Percentiles rank a stretch among this genome's conserved stretches.
phyloP scores from a whole-genome alignment of 2,113 vertebrate genomes.

The Takifugu flavidus region DNA sequence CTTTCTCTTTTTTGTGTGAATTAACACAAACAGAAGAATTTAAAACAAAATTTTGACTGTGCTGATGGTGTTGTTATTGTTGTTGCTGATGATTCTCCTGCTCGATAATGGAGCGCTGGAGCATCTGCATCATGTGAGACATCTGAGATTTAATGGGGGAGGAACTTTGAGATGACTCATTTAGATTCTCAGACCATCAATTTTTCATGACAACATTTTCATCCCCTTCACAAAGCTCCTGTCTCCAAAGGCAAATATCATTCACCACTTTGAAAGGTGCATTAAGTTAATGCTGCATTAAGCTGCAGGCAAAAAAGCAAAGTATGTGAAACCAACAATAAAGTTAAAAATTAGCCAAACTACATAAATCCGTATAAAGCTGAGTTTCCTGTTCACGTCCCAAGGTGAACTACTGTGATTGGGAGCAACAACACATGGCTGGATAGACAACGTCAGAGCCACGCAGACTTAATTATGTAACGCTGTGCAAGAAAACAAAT shows the following conservation, averaged over 20 bases:
- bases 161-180: constrained; percentile 24
- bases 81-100: constrained; percentile 2
- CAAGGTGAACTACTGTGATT: too few relatives aligned
- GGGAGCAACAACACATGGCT: too few relatives aligned
- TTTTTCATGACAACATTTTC: constrained; percentile 35
- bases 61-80: constrained; percentile 9
- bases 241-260: constrained; percentile 15
- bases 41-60: background rate
- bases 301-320: too few relatives aligned
- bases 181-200: constrained; percentile 21
- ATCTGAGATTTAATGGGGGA: constrained; percentile 31
- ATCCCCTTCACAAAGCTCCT: background rate
- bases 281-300: constrained; percentile 6
- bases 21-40: too few relatives aligned
- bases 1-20: too few relatives aligned
- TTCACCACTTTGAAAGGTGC: constrained; percentile 12
- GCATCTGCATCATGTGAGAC: constrained; percentile 24
- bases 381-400: too few relatives aligned
- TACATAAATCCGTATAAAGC: too few relatives aligned
- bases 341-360: too few relatives aligned
- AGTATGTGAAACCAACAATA: too few relatives aligned
- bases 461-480: background rate
- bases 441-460: too few relatives aligned
- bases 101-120: constrained; percentile 50
- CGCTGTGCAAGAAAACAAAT: too few relatives aligned